phyloP scores from a whole-genome alignment of 1,140 invertebrate species.

The Batillaria attramentaria region DNA sequence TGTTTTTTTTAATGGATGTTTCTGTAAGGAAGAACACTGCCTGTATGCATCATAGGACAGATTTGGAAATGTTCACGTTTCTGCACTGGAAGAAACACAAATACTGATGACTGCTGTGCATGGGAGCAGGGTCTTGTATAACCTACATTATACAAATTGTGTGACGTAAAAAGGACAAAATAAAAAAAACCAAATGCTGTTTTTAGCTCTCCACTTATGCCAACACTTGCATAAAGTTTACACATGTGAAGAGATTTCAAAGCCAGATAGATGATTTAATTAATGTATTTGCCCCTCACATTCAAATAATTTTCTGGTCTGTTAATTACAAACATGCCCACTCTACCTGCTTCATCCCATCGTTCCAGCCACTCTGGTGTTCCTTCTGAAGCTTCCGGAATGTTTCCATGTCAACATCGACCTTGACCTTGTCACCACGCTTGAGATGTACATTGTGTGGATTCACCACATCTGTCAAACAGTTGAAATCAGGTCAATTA shows the following conservation, averaged over 20 bases:
- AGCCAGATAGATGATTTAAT: background rate
- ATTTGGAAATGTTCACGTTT: too few species aligned
- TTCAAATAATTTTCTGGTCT: background rate
- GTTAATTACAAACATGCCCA: too few species aligned
- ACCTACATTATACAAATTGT: too few species aligned
- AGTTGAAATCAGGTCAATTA: too few species aligned
- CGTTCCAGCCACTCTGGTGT: conserved; percentile 90
- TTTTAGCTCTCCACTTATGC: background rate
- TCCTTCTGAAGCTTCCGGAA: conserved; percentile 84
- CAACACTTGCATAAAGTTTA: background rate
- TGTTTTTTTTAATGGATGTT: too few species aligned
- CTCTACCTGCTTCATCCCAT: conserved; percentile 83
- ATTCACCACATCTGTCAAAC: conserved; percentile 47
- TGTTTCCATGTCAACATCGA: conserved; percentile 79
- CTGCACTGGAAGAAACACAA: too few species aligned
- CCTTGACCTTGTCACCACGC: conserved; percentile 85
- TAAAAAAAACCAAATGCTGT: too few species aligned
- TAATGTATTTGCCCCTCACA: background rate
- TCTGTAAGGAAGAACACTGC: too few species aligned
- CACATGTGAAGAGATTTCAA: background rate
- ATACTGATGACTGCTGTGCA: too few species aligned
- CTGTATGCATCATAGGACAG: too few species aligned
- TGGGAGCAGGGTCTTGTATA: too few species aligned
- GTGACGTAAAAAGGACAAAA: too few species aligned
- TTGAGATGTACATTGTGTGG: conserved; percentile 48